A percentile compares a stretch with the other conserved stretches of the same genome.
Evolutionary conservation across 1,140 invertebrate genomes (phyloP).

Genomic region (Rhysida immarginata): DNA sequence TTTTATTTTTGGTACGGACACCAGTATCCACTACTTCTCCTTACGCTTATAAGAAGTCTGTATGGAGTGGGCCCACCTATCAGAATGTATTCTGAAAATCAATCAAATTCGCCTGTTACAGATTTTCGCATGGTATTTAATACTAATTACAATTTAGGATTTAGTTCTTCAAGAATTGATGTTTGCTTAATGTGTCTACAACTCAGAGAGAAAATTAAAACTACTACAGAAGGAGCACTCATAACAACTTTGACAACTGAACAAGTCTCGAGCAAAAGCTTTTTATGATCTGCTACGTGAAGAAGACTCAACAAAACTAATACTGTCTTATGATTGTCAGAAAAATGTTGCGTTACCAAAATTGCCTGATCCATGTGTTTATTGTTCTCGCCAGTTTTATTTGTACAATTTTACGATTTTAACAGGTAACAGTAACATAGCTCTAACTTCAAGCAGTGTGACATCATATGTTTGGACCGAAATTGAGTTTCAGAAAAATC

Average conservation of each 20-base stretch:
- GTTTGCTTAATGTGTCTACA: background rate
- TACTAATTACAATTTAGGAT: conserved; percentile 10
- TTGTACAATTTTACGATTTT: conserved; percentile 1
- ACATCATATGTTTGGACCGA: background rate
- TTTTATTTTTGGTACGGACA: too few relatives aligned
- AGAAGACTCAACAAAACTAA: background rate
- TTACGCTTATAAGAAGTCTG: too few relatives aligned
- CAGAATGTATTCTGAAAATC: too few relatives aligned
- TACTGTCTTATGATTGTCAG: conserved; percentile 3
- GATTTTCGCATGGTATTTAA: background rate
- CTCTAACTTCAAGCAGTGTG: background rate
- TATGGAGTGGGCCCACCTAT: too few relatives aligned
- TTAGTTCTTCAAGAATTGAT: background rate
- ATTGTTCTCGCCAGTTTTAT: conserved; percentile 4
- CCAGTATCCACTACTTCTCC: too few relatives aligned
- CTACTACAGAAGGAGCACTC: background rate
- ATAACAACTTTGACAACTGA: background rate
- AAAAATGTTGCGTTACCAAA: background rate
- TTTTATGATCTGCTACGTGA: background rate
- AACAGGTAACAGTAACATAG: background rate
- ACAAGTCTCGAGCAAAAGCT: background rate
- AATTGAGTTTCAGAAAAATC: background rate
- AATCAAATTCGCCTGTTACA: too few relatives aligned
- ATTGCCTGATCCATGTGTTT: background rate
- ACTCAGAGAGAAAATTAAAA: background rate